These are phyloP conservation scores for Lepilemur ruficaudatus DNA, from an alignment of 2,797 vertebrate genomes.

Conservation along the genomic window DNA sequence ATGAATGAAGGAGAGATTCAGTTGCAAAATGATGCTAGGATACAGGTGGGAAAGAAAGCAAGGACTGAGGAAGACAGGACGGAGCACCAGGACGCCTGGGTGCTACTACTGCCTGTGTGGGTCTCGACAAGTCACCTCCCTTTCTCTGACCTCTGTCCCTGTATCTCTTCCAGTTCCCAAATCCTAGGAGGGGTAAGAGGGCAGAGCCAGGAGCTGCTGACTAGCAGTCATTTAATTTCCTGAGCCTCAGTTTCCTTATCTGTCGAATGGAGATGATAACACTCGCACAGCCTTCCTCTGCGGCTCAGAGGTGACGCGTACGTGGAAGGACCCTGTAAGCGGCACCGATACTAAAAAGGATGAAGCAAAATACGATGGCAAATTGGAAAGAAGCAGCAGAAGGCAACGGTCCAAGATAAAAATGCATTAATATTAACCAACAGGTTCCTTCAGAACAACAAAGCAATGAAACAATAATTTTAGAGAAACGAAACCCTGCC, in stretches of 20 bases:
- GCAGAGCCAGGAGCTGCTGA: background rate
- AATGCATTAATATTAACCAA: constrained; percentile 75
- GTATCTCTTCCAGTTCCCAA: background rate
- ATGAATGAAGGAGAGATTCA: background rate
- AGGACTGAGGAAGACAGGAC: background rate
- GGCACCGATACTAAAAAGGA: background rate
- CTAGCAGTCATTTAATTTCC: background rate
- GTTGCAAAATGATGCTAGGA: background rate
- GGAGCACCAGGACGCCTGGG: background rate
- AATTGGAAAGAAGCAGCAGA: constrained; percentile 27
- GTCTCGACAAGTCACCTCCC: background rate
- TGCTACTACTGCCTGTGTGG: background rate
- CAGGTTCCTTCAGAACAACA: constrained; percentile 65
- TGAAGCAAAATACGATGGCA: background rate
- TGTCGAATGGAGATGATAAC: background rate
- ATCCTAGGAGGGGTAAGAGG: background rate
- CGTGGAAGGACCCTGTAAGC: background rate
- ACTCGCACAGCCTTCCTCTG: background rate
- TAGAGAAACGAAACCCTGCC: constrained; percentile 71
- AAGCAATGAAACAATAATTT: constrained; percentile 64
- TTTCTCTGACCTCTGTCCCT: background rate
- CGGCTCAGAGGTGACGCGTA: background rate
- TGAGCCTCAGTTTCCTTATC: constrained; percentile 41
- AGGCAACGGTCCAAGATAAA: constrained; percentile 69
- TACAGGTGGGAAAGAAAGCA: background rate